Conservation (phyloP, 1,140 invertebrate genomes). For the Solenopsis fugax region DNA sequence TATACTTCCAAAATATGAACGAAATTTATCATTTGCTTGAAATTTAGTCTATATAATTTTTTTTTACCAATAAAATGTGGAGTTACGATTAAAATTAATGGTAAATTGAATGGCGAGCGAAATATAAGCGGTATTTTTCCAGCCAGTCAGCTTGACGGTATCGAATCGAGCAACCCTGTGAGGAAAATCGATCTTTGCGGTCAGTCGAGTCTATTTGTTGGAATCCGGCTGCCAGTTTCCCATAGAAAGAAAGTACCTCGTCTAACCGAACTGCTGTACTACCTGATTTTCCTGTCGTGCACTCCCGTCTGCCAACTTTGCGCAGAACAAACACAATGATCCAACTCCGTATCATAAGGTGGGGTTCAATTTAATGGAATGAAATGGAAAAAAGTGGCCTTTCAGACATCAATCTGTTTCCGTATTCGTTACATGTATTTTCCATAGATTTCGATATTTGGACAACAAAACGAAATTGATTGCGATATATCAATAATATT, state of each 20-base stretch:
- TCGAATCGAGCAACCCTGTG: neutral
- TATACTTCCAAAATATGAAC: neutral
- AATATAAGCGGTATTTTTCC: neutral
- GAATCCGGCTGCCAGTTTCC: neutral
- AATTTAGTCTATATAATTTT: neutral
- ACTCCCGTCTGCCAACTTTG: neutral
- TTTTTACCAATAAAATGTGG: neutral
- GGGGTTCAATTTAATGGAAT: neutral
- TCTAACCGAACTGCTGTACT: slow-evolving; percentile 1
- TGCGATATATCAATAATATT: neutral
- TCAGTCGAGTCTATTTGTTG: neutral
- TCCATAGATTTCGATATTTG: neutral
- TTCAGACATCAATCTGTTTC: slow-evolving; percentile 9
- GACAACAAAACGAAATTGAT: neutral
- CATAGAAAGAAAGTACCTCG: neutral
- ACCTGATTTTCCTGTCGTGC: neutral
- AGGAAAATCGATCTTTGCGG: slow-evolving; percentile 25
- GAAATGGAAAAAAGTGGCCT: neutral
- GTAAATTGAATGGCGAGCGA: neutral
- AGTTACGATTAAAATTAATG: neutral
- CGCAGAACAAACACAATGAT: neutral
- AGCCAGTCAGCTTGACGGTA: neutral
- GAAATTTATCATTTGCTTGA: neutral
- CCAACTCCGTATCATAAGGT: slow-evolving; percentile 2
- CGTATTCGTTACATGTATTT: neutral